phyloP scores from a whole-genome alignment of 2,797 vertebrate species.

The Lagorchestes hirsutus region DNA sequence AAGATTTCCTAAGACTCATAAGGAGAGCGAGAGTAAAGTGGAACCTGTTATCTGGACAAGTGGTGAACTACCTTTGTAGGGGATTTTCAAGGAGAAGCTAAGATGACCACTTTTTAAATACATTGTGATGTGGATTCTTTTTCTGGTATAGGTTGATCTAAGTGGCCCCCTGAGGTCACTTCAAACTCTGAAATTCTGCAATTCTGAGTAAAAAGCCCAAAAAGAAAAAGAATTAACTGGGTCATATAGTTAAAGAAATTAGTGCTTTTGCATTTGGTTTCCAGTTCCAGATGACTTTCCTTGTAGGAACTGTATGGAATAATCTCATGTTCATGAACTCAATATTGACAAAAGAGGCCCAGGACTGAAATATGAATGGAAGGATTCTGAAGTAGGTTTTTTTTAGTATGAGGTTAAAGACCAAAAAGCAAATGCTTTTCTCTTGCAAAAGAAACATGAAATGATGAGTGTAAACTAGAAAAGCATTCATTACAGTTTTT shows the following conservation, averaged over 20 bases:
- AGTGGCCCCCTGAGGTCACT: not conserved
- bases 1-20: not conserved
- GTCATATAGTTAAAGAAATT: not conserved
- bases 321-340: constrained; percentile 18
- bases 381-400: not conserved
- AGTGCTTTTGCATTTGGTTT: not conserved
- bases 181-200: not conserved
- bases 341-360: not conserved
- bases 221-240: not conserved
- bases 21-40: not conserved
- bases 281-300: not conserved
- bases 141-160: not conserved
- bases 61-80: not conserved
- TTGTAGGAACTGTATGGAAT: constrained; percentile 24
- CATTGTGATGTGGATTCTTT: not conserved
- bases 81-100: not conserved
- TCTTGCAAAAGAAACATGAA: not conserved
- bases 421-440: not conserved
- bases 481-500: not conserved
- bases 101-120: not conserved
- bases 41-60: not conserved
- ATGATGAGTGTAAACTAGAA: not conserved
- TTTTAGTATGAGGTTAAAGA: not conserved
- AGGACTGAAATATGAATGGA: no score
- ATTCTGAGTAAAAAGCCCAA: not conserved